Percentiles rank a stretch among this genome's conserved stretches.
Conservation (phyloP, 2,888 invertebrate species). For the Drosophila hamatofila region DNA sequence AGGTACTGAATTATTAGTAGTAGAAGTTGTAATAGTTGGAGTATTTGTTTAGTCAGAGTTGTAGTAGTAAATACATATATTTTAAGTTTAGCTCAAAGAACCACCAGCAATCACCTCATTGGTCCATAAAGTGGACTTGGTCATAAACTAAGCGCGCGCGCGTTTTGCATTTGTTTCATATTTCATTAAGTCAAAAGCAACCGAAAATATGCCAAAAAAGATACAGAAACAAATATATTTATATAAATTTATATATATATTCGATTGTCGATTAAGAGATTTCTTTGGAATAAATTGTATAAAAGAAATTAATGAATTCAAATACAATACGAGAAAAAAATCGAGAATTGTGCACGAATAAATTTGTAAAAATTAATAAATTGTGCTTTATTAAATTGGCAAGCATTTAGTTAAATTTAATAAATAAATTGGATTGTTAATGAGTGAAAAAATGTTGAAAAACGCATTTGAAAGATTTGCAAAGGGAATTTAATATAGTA, state of each 20-base stretch:
- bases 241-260: conserved; percentile 61
- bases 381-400: conserved; percentile 62
- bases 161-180: conserved; percentile 71
- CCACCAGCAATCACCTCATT: conserved; percentile 84
- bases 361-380: conserved; percentile 32
- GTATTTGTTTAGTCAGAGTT: conserved; percentile 46
- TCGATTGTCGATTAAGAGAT: conserved; percentile 55
- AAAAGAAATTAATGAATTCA: conserved; percentile 9
- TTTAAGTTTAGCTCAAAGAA: conserved; percentile 54
- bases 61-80: conserved; percentile 45
- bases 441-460: conserved; percentile 24
- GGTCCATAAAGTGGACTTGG: conserved; percentile 85
- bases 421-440: conserved; percentile 24
- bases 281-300: conserved; percentile 10
- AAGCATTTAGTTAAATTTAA: conserved; percentile 56
- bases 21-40: conserved; percentile 15
- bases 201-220: conserved; percentile 73
- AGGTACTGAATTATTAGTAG: conserved; percentile 21
- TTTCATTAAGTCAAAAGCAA: conserved; percentile 76
- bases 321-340: conserved; percentile 38
- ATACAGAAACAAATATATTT: conserved; percentile 45
- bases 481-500: conserved; percentile 2
- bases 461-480: conserved; percentile 23
- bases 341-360: conserved; percentile 51
- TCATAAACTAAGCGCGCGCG: conserved; percentile 83